Evolutionary conservation across 1,140 invertebrate genomes (phyloP).

Genomic region (Thereuonema tuberculata): DNA sequence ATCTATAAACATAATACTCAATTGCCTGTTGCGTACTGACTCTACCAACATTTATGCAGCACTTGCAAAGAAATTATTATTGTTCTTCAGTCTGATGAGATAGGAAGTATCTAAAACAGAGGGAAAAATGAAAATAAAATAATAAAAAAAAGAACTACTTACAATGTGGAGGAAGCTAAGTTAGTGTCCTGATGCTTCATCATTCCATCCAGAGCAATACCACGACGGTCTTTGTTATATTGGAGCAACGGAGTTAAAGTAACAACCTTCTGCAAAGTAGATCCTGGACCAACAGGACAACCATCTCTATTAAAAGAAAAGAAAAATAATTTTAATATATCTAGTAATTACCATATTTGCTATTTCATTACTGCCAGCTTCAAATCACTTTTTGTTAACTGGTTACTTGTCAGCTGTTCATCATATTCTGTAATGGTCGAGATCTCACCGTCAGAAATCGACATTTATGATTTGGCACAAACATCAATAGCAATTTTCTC

Average conservation of each 20-base stretch:
- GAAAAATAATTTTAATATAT: not conserved
- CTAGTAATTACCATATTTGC: not conserved
- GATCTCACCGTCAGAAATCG: too few species aligned
- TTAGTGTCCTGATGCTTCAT: constrained; percentile 77
- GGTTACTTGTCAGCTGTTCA: too few species aligned
- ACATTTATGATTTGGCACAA: too few species aligned
- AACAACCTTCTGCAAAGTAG: constrained; percentile 79
- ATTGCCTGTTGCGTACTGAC: too few species aligned
- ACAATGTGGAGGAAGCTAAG: constrained; percentile 93
- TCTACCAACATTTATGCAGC: too few species aligned
- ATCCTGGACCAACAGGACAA: constrained; percentile 88
- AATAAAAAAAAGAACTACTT: constrained; percentile 29
- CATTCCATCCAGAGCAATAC: constrained; percentile 88
- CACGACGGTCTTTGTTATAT: constrained; percentile 73
- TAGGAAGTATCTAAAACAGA: too few species aligned
- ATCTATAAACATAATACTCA: too few species aligned
- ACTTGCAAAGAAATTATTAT: constrained; percentile 6
- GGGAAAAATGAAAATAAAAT: not conserved
- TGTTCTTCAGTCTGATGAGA: too few species aligned
- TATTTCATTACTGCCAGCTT: too few species aligned
- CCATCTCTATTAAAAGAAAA: constrained; percentile 51
- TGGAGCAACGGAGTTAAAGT: constrained; percentile 65
- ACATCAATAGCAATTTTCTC: too few species aligned
- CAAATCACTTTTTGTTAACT: too few species aligned
- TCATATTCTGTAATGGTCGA: too few species aligned